A percentile compares a stretch with the other conserved stretches of the same genome.
Conservation (phyloP, 2,797 vertebrate genomes). For the Diplodus puntazzo region DNA sequence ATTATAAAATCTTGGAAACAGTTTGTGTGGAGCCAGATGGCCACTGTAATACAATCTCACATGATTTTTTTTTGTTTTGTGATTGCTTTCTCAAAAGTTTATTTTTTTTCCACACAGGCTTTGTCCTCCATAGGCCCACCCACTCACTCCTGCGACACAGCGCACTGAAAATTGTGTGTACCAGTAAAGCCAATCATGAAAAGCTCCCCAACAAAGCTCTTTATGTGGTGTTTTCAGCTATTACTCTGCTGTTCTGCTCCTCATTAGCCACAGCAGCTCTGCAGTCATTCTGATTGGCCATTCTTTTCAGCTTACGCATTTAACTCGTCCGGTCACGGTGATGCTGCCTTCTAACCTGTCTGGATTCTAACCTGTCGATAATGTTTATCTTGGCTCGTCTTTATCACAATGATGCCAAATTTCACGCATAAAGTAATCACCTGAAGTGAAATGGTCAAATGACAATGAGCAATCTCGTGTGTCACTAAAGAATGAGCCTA, state of each 20-base stretch:
- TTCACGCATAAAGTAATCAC: not conserved
- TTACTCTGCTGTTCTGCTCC: not conserved
- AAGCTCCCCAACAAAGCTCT: not conserved
- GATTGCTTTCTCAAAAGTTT: conserved; percentile 25
- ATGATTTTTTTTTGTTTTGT: conserved; percentile 27
- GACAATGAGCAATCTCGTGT: not conserved
- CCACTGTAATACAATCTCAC: conserved; percentile 20
- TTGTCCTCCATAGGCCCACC: conserved; percentile 15
- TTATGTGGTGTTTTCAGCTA: not conserved
- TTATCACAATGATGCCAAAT: not conserved
- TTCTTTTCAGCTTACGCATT: not conserved
- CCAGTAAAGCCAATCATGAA: not conserved
- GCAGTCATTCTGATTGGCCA: not conserved
- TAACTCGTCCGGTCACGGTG: not conserved
- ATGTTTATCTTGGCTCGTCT: not conserved
- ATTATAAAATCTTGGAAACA: conserved; percentile 30
- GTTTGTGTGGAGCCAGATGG: conserved; percentile 33
- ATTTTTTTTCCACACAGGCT: conserved; percentile 29
- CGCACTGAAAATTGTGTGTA: conserved; percentile 9
- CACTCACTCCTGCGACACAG: conserved; percentile 31
- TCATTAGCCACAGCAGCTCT: not conserved
- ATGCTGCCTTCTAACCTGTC: not conserved
- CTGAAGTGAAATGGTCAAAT: not conserved
- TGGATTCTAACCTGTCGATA: not conserved
- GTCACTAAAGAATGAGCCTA: not conserved